These are phyloP conservation scores for Caloenas nicobarica DNA, from an alignment of 2,113 vertebrate species.

Conservation along the genomic window DNA sequence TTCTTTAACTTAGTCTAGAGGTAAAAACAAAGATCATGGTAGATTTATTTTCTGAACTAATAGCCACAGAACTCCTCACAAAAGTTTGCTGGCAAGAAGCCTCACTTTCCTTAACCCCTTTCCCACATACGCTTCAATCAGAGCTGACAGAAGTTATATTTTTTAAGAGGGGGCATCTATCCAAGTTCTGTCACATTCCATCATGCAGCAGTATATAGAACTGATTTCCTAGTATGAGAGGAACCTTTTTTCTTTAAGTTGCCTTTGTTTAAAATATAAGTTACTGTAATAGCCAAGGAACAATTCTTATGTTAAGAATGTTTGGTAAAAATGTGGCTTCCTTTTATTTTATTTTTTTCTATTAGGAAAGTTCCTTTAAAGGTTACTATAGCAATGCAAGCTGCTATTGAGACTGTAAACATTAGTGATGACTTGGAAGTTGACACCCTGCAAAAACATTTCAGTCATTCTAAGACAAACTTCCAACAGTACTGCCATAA, in stretches of 20 bases:
- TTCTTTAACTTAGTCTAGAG: background rate
- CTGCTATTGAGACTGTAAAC: slow-evolving; percentile 66
- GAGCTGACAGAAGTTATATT: background rate
- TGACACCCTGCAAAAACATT: slow-evolving; percentile 71
- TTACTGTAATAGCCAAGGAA: background rate
- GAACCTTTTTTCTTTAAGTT: background rate
- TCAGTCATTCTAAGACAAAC: slow-evolving; percentile 55
- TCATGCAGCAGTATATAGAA: slow-evolving; percentile 29
- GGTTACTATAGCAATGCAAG: slow-evolving; percentile 55
- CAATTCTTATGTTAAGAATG: background rate
- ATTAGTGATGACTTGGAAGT: slow-evolving; percentile 67
- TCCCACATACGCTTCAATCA: background rate
- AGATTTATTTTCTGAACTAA: background rate
- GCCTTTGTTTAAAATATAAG: background rate
- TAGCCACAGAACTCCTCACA: background rate
- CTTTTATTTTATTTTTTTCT: slow-evolving; percentile 26
- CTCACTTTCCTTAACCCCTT: background rate
- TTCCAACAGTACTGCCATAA: slow-evolving; percentile 58
- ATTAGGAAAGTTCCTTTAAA: slow-evolving; percentile 44
- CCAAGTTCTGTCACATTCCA: slow-evolving; percentile 33
- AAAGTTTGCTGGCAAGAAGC: background rate
- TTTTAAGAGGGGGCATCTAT: background rate
- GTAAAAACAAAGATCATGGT: background rate
- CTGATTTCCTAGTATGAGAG: background rate
- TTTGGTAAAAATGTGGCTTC: slow-evolving; percentile 20